Evolutionary conservation across 2,797 vertebrate genomes (phyloP), one percentile per base, ranked within the genome.

Genomic region (Merluccius polli): DNA sequence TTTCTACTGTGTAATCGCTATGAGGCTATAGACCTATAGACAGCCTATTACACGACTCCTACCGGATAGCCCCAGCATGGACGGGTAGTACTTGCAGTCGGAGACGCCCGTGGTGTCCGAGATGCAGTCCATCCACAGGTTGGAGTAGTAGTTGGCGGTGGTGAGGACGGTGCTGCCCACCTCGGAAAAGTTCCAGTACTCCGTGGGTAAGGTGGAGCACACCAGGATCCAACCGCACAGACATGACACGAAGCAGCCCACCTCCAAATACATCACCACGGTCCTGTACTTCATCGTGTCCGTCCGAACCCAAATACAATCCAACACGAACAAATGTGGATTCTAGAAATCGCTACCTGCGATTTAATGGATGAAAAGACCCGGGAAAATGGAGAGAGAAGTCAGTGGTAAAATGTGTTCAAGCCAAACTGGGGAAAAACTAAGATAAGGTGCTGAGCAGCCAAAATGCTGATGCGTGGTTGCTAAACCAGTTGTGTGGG

Each of bases 121-220:
- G 74, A 94, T 71, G 74, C 94, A 95, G 87, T 94, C 92, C 89
- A 76, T 93, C 94, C 94, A 95, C 76, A 95, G 91, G 86, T 94
- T 95, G 79, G 89, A 93, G 83, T 90, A 95, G 87, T 89, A 93
- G 84, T 91, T 92, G 73, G 86, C 72, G 8, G 93, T 93, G 33
- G 91, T 93, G n/a, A 95, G 74, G 74, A 94, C 93, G 4, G 83
- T 30, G 69, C 78, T 88, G 31, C 89, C 86, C 76, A 92, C 91
- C 79, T 94, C 92, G 0, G 94, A 94, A 78, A 89, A 89, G 16
- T 90, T 91, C 94, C 94, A 95, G 90, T 92, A 94, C 85, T 95
- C 94, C 0, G 90, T 94, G 52, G 93, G 86, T 2, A 95, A 83
- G 24, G 94, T 95, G 78, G 94, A 95, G 18, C 92, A 93, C 73